These are phyloP conservation scores for Enoplolaimus lenunculus DNA, from an alignment of 2,888 invertebrate species.

Conservation along the genomic window DNA sequence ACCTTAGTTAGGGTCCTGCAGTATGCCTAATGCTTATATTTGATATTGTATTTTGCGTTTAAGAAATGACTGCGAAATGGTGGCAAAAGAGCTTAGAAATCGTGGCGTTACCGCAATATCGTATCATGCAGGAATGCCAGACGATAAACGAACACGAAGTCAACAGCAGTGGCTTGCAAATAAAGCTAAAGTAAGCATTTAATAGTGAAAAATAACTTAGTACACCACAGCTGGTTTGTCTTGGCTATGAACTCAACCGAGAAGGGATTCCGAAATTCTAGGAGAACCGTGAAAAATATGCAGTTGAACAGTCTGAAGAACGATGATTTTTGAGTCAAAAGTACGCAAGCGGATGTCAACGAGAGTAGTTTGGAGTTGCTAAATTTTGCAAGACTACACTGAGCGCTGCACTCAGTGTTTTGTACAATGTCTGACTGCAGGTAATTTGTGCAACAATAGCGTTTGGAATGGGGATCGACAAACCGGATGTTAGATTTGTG, in stretches of 20 bases:
- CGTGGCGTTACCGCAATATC: constrained; percentile 56
- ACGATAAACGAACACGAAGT: constrained; percentile 54
- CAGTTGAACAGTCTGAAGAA: too few relatives aligned
- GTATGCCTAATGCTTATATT: neutral
- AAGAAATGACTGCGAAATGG: constrained; percentile 65
- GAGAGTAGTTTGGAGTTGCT: too few relatives aligned
- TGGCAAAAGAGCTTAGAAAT: constrained; percentile 51
- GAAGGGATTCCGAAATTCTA: too few relatives aligned
- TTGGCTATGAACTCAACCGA: too few relatives aligned
- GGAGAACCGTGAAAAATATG: too few relatives aligned
- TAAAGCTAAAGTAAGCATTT: constrained; percentile 50
- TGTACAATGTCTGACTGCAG: too few relatives aligned
- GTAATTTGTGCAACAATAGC: constrained; percentile 75
- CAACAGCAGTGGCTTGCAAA: constrained; percentile 74
- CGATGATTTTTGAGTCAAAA: too few relatives aligned
- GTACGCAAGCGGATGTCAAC: too few relatives aligned
- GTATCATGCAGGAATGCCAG: constrained; percentile 68
- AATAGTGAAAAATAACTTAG: neutral
- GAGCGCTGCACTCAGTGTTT: too few relatives aligned
- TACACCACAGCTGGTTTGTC: neutral
- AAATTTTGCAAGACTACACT: too few relatives aligned
- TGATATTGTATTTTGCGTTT: constrained; percentile 41
- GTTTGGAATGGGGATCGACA: constrained; percentile 80
- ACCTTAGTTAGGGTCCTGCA: too few relatives aligned
- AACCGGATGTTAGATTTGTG: constrained; percentile 78